phyloP scores from a whole-genome alignment of 1,140 invertebrate genomes.

The Myzus persicae region DNA sequence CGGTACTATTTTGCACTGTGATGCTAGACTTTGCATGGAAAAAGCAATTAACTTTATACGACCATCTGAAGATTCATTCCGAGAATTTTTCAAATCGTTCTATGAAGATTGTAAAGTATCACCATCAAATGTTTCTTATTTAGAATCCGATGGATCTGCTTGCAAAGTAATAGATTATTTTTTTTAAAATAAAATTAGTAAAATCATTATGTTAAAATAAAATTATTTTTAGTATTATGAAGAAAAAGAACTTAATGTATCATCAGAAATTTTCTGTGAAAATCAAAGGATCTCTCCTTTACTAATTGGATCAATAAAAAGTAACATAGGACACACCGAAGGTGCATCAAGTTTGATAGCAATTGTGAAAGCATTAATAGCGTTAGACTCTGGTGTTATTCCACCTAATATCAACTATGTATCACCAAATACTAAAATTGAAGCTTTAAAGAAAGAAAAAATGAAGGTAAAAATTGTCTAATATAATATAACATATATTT shows the following conservation, averaged over 20 bases:
- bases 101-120: slow-evolving; percentile 66
- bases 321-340: slow-evolving; percentile 80
- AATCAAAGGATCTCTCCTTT: slow-evolving; percentile 67
- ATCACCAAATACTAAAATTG: slow-evolving; percentile 56
- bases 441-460: slow-evolving; percentile 44
- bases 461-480: slow-evolving; percentile 56
- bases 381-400: slow-evolving; percentile 71
- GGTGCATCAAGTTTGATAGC: slow-evolving; percentile 72
- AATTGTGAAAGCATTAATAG: slow-evolving; percentile 68
- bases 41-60: slow-evolving; percentile 64
- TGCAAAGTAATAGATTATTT: slow-evolving; percentile 64
- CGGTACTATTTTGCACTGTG: slow-evolving; percentile 69
- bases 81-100: slow-evolving; percentile 57
- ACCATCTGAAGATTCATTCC: slow-evolving; percentile 52
- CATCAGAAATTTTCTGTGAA: slow-evolving; percentile 60
- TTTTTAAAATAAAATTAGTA: neutral
- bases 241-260: slow-evolving; percentile 61
- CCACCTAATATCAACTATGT: slow-evolving; percentile 72
- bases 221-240: slow-evolving; percentile 56
- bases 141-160: slow-evolving; percentile 63
- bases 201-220: neutral
- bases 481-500: neutral
- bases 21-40: slow-evolving; percentile 71
- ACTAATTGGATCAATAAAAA: slow-evolving; percentile 77
- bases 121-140: slow-evolving; percentile 65